Evolutionary conservation across 2,113 vertebrate genomes (phyloP).

Genomic region (Pluvianellus socialis): DNA sequence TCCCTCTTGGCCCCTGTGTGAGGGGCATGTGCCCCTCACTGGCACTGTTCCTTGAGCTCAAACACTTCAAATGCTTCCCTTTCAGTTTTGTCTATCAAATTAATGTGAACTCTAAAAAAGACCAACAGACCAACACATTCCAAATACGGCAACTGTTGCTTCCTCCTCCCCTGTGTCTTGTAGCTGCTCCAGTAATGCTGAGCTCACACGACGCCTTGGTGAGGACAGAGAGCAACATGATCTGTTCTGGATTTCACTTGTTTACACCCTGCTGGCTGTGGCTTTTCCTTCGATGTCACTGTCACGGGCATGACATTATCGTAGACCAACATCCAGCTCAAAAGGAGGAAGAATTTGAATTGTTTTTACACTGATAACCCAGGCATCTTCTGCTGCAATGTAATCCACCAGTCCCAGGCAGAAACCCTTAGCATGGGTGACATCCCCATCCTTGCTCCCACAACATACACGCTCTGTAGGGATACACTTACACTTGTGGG

Average conservation of each 20-base stretch:
- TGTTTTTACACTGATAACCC: background rate
- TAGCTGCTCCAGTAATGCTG: background rate
- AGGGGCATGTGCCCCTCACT: background rate
- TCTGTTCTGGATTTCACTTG: background rate
- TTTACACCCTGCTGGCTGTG: background rate
- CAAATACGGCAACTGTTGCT: background rate
- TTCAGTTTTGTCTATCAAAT: background rate
- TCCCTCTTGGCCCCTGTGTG: background rate
- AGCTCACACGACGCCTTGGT: background rate
- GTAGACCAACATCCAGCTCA: background rate
- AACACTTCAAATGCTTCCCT: background rate
- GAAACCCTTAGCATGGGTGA: background rate
- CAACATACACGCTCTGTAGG: background rate
- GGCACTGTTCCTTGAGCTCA: background rate
- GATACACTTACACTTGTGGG: background rate
- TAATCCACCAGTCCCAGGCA: background rate
- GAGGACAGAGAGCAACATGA: background rate
- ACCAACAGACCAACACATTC: background rate
- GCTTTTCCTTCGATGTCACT: background rate
- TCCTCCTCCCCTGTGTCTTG: background rate
- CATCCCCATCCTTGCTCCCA: background rate
- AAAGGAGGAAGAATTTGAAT: background rate
- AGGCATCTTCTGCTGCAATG: background rate
- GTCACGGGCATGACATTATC: background rate
- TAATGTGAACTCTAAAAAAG: background rate